These are phyloP conservation scores for Atherinosoma microstoma DNA, from an alignment of 2,797 vertebrate species.

Conservation along the genomic window DNA sequence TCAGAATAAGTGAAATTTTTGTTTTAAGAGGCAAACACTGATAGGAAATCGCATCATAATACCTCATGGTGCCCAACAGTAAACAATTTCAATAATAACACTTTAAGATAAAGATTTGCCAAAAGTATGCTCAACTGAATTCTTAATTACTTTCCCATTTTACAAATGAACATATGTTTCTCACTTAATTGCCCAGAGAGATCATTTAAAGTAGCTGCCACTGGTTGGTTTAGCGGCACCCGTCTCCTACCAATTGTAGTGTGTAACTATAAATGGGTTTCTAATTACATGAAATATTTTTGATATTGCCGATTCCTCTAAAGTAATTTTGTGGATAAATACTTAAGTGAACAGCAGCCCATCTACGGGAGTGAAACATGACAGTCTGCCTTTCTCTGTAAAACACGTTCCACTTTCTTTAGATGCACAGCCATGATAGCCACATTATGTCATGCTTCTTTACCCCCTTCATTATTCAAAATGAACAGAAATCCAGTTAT, in stretches of 20 bases:
- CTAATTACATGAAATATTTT: slow-evolving; percentile 17
- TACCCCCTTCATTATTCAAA: slow-evolving; percentile 78
- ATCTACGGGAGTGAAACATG: slow-evolving; percentile 40
- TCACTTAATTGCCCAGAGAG: not conserved
- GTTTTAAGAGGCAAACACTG: slow-evolving; percentile 19
- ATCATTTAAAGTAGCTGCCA: not conserved
- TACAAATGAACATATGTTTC: not conserved
- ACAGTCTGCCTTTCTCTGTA: slow-evolving; percentile 38
- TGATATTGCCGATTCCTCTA: not conserved
- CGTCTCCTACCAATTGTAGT: slow-evolving; percentile 1
- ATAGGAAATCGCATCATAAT: slow-evolving; percentile 19
- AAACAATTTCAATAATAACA: slow-evolving; percentile 6
- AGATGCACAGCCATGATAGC: slow-evolving; percentile 71
- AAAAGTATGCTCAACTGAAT: not conserved
- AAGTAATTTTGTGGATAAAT: slow-evolving; percentile 28
- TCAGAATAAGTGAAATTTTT: slow-evolving; percentile 28
- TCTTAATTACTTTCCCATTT: not conserved
- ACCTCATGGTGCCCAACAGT: not conserved
- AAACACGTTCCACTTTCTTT: slow-evolving; percentile 68
- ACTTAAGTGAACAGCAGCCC: slow-evolving; percentile 20
- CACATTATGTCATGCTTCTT: slow-evolving; percentile 74
- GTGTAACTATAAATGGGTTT: not conserved
- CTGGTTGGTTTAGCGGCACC: not conserved
- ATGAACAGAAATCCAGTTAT: slow-evolving; percentile 77
- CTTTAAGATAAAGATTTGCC: not conserved